phyloP scores from a whole-genome alignment of 2,888 invertebrate genomes.

The Stomorhina lunata region DNA sequence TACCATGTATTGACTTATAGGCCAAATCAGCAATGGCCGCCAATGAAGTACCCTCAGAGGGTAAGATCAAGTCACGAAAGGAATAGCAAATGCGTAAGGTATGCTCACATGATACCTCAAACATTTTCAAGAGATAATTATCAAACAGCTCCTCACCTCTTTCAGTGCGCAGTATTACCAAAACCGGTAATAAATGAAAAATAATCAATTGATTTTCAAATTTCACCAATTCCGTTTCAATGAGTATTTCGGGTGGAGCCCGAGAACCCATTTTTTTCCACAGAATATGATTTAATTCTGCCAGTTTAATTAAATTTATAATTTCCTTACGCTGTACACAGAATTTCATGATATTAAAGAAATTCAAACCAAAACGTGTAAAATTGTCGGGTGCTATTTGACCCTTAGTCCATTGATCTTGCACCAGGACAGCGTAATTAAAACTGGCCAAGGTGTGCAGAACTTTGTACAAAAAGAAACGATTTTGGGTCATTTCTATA shows the following conservation, averaged over 20 bases:
- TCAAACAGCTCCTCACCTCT: conserved; percentile 80
- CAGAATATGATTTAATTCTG: conserved; percentile 78
- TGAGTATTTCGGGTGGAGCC: conserved; percentile 76
- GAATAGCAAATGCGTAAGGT: conserved; percentile 83
- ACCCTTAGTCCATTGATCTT: conserved; percentile 73
- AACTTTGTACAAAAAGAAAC: conserved; percentile 75
- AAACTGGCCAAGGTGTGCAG: conserved; percentile 72
- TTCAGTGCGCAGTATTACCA: conserved; percentile 79
- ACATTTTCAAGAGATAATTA: conserved; percentile 82
- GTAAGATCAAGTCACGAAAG: conserved; percentile 80
- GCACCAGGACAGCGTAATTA: conserved; percentile 75
- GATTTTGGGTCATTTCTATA: conserved; percentile 77
- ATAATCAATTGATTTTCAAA: conserved; percentile 84
- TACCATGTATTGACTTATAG: conserved; percentile 77
- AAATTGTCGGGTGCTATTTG: conserved; percentile 73
- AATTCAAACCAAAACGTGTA: conserved; percentile 76
- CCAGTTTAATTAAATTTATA: conserved; percentile 76
- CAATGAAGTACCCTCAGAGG: conserved; percentile 68
- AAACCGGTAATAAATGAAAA: conserved; percentile 84
- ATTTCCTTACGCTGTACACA: conserved; percentile 76
- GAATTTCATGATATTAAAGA: conserved; percentile 79
- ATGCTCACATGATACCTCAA: conserved; percentile 84
- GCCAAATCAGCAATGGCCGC: conserved; percentile 73
- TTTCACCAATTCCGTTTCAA: conserved; percentile 77
- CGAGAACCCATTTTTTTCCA: conserved; percentile 79